A percentile compares a stretch with the other conserved stretches of the same genome.
phyloP scores from a whole-genome alignment of 2,113 vertebrate species.

The Chaenogobius annularis region DNA sequence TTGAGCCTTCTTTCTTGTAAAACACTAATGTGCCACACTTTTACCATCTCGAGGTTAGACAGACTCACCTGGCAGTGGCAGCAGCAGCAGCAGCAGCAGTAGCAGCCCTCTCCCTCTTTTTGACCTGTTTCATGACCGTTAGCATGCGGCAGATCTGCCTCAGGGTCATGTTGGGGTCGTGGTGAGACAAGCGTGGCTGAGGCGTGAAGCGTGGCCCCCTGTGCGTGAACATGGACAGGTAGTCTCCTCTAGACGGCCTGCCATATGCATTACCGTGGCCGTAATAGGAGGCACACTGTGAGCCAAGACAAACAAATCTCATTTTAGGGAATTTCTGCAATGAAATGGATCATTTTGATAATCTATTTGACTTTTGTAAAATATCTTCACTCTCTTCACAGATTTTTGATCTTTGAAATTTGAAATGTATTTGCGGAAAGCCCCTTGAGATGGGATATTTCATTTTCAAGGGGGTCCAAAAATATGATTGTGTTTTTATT shows the following conservation, averaged over 20 bases:
- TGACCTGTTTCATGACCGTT: conserved; percentile 73
- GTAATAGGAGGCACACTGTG: conserved; percentile 78
- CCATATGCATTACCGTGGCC: conserved; percentile 57
- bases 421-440: no score
- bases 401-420: no score
- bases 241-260: conserved; percentile 44
- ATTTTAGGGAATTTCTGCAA: background rate
- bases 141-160: conserved; percentile 76
- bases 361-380: background rate
- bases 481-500: no score
- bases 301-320: background rate
- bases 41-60: background rate
- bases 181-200: conserved; percentile 59
- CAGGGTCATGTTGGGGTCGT: conserved; percentile 74
- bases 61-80: conserved; percentile 54
- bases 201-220: conserved; percentile 64
- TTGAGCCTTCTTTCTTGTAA: background rate
- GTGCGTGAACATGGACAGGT: conserved; percentile 64
- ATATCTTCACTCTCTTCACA: no score
- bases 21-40: no score
- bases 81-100: background rate
- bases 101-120: conserved; percentile 60
- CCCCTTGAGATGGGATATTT: no score
- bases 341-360: background rate
- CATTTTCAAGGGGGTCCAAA: no score